These are phyloP conservation scores for Mantis religiosa DNA, from an alignment of 2,888 invertebrate species.

Conservation along the genomic window DNA sequence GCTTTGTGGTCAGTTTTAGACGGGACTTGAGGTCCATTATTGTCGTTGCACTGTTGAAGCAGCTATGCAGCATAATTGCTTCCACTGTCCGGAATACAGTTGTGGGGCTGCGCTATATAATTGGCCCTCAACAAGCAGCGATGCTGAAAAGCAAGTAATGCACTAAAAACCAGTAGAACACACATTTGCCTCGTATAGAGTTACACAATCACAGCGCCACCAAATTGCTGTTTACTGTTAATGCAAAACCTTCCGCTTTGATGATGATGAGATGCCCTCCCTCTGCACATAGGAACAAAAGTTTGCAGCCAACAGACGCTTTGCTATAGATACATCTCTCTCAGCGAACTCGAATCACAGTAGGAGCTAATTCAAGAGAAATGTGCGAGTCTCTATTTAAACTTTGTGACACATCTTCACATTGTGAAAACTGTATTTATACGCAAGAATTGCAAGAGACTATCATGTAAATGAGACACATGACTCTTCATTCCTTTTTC, in stretches of 20 bases:
- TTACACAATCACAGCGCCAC: not conserved
- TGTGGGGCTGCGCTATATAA: not conserved
- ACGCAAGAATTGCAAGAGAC: not conserved
- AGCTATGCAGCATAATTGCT: not conserved
- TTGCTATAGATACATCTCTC: not conserved
- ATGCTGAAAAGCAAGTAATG: not conserved
- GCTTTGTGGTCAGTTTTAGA: not conserved
- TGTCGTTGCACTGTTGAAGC: not conserved
- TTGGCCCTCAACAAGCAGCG: not conserved
- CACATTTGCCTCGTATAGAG: not conserved
- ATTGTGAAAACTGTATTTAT: not conserved
- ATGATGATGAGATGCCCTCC: not conserved
- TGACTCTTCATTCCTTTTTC: not conserved
- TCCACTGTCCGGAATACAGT: not conserved
- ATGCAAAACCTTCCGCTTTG: not conserved
- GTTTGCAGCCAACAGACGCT: not conserved
- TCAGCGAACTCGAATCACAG: not conserved
- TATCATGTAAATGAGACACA: not conserved
- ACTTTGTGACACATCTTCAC: not conserved
- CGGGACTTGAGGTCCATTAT: not conserved
- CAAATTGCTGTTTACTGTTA: not conserved
- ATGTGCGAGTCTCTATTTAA: not conserved
- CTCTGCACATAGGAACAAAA: not conserved
- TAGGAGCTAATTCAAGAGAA: not conserved
- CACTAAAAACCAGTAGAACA: not conserved